These are phyloP conservation scores for Pristionchus fissidentatus DNA, from an alignment of 2,888 invertebrate species.

Conservation along the genomic window DNA sequence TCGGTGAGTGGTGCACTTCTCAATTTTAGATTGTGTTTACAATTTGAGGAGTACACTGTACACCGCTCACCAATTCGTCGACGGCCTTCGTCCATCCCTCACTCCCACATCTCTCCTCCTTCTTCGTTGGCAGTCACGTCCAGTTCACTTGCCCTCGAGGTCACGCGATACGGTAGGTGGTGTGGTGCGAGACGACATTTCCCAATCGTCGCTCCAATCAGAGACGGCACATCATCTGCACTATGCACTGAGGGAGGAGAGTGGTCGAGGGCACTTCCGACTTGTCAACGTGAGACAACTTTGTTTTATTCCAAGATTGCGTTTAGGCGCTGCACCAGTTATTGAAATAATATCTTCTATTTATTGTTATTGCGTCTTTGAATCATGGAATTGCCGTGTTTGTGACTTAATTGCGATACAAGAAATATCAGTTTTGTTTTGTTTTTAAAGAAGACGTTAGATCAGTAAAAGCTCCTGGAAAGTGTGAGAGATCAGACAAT, in stretches of 20 bases:
- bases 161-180: conserved; percentile 54
- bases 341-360: too few relatives aligned
- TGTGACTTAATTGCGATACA: not conserved
- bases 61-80: conserved; percentile 58
- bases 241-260: conserved; percentile 30
- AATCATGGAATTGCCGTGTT: too few relatives aligned
- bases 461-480: too few relatives aligned
- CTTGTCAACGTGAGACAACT: conserved; percentile 49
- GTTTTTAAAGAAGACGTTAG: too few relatives aligned
- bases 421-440: too few relatives aligned
- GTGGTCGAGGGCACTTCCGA: conserved; percentile 46
- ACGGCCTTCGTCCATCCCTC: conserved; percentile 61
- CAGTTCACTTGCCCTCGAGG: conserved; percentile 72
- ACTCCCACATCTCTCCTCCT: conserved; percentile 57
- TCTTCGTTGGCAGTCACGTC: conserved; percentile 67
- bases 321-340: too few relatives aligned
- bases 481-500: too few relatives aligned
- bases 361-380: not conserved
- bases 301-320: not conserved
- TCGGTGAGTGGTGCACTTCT: conserved; percentile 53
- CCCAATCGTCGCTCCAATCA: not conserved
- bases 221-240: conserved; percentile 41
- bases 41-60: conserved; percentile 66
- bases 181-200: not conserved
- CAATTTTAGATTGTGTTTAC: not conserved